Evolutionary conservation across 2,113 vertebrate species (phyloP), one percentile per base, ranked within the genome.

Genomic region (Ia io): DNA sequence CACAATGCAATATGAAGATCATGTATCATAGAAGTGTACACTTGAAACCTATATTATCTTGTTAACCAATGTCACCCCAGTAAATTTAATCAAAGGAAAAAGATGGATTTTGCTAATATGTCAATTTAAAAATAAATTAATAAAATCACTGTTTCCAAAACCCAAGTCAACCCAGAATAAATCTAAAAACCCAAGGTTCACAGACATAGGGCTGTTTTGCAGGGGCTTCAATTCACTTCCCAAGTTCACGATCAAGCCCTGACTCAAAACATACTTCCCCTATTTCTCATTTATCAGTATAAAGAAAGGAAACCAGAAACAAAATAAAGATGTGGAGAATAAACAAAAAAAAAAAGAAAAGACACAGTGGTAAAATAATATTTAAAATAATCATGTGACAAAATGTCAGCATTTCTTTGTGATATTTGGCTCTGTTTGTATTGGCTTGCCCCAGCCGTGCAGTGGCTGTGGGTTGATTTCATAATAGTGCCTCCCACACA

Each of bases 321-420:
- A 94, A 93, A 96, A 94, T 93, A 96, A 97, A 96, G 89, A 97
- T 89, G 96, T 76, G 79, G 89, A 96, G 89, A 76, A 93, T 96
- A 97, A 96, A 95, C 91, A 96, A 69, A 59, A 90, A 23, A 70
- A 65, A 90, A 23, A 70, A 96, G 91, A 91, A 91, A 96, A 95
- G 93, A 65, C 61, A 71, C 53, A 44, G 83, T 76, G 92, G 79
- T 78, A 93, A 97, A 96, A 96, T 84, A 93, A 96, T 95, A 91
- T 89, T 97, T 91, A 94, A 94, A 94, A 93, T 82, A 53, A 51
- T 89, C 96, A 77, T 59, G 89, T 95, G 90, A 96, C 94, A 91
- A 94, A 94, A 96, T 90, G 95, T 93, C 95, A 95, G 95, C 95
- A 71, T 89, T 95, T 94, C 80, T 95, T 74, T 73, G 86, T 91